Evolutionary conservation across 2,113 vertebrate genomes (phyloP).

Genomic region (Coregonus clupeaformis): DNA sequence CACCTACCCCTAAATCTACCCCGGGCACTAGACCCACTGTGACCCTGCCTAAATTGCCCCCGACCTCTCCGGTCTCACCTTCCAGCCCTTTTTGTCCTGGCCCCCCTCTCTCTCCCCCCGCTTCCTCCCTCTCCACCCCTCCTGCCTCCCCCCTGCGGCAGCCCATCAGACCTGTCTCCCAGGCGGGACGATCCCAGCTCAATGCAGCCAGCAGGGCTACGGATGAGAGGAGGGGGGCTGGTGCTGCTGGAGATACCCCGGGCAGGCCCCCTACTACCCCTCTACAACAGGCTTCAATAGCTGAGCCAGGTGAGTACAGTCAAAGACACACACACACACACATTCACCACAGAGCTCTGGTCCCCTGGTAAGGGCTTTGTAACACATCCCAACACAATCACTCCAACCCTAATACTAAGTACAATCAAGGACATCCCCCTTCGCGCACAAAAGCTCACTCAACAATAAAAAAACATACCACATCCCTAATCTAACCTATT

Average conservation of each 20-base stretch:
- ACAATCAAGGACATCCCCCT: neutral
- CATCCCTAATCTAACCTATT: no score
- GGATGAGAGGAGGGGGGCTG: no score
- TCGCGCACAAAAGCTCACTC: neutral
- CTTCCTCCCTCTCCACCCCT: conserved; percentile 50
- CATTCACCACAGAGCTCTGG: neutral
- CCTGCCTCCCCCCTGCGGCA: conserved; percentile 42
- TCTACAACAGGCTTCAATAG: conserved; percentile 33
- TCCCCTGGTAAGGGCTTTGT: no score
- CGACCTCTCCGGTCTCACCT: conserved; percentile 32
- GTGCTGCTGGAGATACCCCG: conserved; percentile 18
- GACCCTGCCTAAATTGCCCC: conserved; percentile 19
- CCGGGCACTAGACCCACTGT: conserved; percentile 6
- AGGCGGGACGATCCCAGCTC: conserved; percentile 67
- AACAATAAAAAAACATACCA: neutral
- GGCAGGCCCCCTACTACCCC: conserved; percentile 11
- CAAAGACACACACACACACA: neutral
- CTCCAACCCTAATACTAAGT: neutral
- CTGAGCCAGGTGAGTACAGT: conserved; percentile 52
- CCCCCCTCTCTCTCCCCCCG: conserved; percentile 34
- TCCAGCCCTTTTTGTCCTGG: conserved; percentile 36
- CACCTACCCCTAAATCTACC: neutral
- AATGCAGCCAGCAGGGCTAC: conserved; percentile 49
- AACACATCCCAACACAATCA: neutral
- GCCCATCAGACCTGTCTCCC: conserved; percentile 56